A percentile compares a stretch with the other conserved stretches of the same genome.
Conservation (phyloP, 2,888 invertebrate species). For the Gerosis bhagava region DNA sequence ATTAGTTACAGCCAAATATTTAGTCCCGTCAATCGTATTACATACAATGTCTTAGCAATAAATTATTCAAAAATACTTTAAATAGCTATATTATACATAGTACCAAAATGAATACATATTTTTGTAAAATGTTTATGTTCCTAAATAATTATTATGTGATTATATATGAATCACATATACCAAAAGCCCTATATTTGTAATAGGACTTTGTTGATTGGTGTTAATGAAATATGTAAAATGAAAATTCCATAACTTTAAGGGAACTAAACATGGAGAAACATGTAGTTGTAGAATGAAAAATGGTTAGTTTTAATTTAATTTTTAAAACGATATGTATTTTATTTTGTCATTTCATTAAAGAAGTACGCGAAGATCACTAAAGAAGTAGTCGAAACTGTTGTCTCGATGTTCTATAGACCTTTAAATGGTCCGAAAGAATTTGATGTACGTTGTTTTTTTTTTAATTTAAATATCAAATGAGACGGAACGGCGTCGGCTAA, state of each 20-base stretch:
- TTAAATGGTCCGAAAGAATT: too few relatives aligned
- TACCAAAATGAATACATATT: constrained; percentile 66
- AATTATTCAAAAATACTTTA: constrained; percentile 29
- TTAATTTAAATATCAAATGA: constrained; percentile 19
- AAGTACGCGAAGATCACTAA: neutral
- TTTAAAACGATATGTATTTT: neutral
- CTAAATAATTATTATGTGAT: constrained; percentile 53
- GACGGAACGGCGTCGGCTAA: constrained; percentile 11
- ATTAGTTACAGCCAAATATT: constrained; percentile 12
- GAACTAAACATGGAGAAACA: constrained; percentile 19
- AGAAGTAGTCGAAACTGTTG: too few relatives aligned
- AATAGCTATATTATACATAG: constrained; percentile 42
- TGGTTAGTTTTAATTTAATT: constrained; percentile 5
- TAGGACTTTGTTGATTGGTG: constrained; percentile 8
- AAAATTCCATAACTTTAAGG: constrained; percentile 16
- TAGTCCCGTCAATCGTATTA: constrained; percentile 12
- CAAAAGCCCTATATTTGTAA: constrained; percentile 35
- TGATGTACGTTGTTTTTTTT: constrained; percentile 6
- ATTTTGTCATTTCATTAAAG: constrained; percentile 1
- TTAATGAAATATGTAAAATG: constrained; percentile 4
- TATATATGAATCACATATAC: constrained; percentile 38
- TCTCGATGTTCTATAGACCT: too few relatives aligned
- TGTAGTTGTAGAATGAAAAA: constrained; percentile 6
- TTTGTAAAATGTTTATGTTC: constrained; percentile 65
- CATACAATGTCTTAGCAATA: constrained; percentile 22